Evolutionary conservation across 2,113 vertebrate species (phyloP).

Genomic region (Orycteropus afer): DNA sequence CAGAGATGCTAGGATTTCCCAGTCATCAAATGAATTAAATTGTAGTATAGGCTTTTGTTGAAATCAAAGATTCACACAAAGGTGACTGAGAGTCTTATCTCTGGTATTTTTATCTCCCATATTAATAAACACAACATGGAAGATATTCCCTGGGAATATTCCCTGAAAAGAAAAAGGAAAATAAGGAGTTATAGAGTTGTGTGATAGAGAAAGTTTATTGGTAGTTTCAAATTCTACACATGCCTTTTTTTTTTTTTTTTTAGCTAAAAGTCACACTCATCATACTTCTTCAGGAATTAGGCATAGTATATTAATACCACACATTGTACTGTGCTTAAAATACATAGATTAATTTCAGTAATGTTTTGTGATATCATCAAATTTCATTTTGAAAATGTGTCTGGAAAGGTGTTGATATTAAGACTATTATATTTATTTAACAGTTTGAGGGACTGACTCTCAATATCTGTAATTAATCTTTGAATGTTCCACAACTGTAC

Average conservation of each 20-base stretch:
- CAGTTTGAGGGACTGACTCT: neutral
- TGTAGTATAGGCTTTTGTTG: constrained; percentile 15
- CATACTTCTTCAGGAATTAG: neutral
- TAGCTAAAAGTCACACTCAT: neutral
- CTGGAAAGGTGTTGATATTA: neutral
- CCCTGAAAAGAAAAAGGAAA: constrained; percentile 12
- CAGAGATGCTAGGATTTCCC: neutral
- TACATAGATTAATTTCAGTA: neutral
- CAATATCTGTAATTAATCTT: neutral
- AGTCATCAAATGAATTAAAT: neutral
- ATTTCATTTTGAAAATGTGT: neutral
- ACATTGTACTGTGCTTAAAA: neutral
- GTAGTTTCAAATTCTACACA: too few relatives aligned
- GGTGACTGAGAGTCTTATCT: neutral
- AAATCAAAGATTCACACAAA: constrained; percentile 38
- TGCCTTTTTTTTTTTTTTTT: neutral
- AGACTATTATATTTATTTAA: neutral
- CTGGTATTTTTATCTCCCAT: neutral
- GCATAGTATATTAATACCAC: neutral
- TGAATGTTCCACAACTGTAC: neutral
- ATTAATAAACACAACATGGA: neutral
- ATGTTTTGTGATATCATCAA: neutral
- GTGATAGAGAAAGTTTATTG: neutral
- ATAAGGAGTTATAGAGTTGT: neutral
- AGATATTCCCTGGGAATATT: too few relatives aligned